phyloP scores from a whole-genome alignment of 2,888 invertebrate species.

The Nephrotoma flavescens region DNA sequence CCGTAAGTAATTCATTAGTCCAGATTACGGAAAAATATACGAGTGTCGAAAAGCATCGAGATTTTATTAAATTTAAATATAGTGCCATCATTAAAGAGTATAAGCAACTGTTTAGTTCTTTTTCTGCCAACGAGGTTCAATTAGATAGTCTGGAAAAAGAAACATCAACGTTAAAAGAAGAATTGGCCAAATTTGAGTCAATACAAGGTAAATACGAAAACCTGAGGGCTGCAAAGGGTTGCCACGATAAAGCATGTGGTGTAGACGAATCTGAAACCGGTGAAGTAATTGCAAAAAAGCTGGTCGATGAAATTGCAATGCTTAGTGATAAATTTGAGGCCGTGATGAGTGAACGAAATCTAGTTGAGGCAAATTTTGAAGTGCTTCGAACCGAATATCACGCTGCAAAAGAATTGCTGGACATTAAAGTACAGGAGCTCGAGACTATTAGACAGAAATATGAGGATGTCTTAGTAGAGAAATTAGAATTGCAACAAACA shows the following conservation, averaged over 20 bases:
- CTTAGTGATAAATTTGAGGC: background rate
- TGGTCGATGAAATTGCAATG: background rate
- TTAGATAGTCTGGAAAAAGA: background rate
- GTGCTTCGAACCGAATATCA: background rate
- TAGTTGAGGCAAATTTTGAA: background rate
- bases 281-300: background rate
- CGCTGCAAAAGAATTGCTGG: background rate
- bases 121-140: background rate
- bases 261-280: background rate
- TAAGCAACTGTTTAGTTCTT: background rate
- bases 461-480: slow-evolving; percentile 16
- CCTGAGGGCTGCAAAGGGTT: background rate
- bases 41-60: background rate
- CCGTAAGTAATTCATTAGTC: background rate
- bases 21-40: background rate
- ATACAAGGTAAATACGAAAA: background rate
- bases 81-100: background rate
- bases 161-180: background rate
- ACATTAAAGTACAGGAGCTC: slow-evolving; percentile 13
- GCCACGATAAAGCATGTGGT: background rate
- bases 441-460: slow-evolving; percentile 18
- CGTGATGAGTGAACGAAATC: background rate
- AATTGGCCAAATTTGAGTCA: background rate
- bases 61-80: background rate
- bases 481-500: slow-evolving; percentile 15